Conservation (phyloP, 2,113 vertebrate species). For the Chloropsis cyanopogon region DNA sequence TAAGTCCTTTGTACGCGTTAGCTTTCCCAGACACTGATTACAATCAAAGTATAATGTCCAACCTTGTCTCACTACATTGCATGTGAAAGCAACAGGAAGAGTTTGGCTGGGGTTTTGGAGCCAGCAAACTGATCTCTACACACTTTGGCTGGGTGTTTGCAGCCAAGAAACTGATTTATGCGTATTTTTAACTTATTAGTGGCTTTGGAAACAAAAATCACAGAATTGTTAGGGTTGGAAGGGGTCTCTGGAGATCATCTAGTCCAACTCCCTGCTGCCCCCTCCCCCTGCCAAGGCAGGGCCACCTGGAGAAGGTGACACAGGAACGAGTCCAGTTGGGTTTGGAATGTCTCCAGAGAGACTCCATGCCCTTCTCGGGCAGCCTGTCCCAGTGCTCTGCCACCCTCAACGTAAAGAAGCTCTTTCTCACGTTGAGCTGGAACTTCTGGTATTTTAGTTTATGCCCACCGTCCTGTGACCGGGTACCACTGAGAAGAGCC, state of each 20-base stretch:
- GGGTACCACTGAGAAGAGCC: not conserved
- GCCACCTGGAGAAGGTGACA: not conserved
- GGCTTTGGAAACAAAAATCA: not conserved
- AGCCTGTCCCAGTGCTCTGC: not conserved
- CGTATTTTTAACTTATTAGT: not conserved
- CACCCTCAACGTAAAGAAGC: not conserved
- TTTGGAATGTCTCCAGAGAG: not conserved
- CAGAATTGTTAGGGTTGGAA: not conserved
- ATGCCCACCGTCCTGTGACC: not conserved
- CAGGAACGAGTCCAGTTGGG: not conserved
- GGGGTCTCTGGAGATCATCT: not conserved
- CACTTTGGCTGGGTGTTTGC: not conserved
- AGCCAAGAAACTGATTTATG: not conserved
- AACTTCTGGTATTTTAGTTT: not conserved
- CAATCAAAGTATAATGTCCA: not conserved
- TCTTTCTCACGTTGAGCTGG: not conserved
- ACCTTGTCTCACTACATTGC: not conserved
- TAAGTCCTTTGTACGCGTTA: accelerated
- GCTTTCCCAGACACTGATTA: not conserved
- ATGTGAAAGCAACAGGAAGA: not conserved
- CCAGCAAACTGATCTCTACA: not conserved
- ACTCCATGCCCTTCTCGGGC: not conserved
- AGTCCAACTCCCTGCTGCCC: accelerated
- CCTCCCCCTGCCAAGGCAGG: not conserved
- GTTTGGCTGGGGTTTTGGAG: not conserved